phyloP scores from a whole-genome alignment of 2,888 invertebrate species.

The Sthenelais limicola region DNA sequence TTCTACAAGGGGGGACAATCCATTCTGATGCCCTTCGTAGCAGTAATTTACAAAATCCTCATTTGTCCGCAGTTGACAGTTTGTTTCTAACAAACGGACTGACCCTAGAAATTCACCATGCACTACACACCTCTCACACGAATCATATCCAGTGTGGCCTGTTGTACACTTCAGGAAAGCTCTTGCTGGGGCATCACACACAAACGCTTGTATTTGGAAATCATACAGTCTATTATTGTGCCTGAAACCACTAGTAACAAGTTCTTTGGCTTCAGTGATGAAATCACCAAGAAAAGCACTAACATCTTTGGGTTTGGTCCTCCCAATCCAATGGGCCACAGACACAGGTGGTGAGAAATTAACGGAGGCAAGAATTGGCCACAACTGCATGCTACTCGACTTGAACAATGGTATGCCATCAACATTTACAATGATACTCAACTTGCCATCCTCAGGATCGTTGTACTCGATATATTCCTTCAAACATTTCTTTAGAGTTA shows the following conservation, averaged over 20 bases:
- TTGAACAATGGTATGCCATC: constrained; percentile 46
- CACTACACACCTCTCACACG: no score
- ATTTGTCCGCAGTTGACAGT: constrained; percentile 41
- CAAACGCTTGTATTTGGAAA: constrained; percentile 41
- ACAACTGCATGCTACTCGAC: constrained; percentile 34
- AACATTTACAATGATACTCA: constrained; percentile 31
- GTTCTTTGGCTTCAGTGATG: background rate
- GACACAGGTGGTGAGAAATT: constrained; percentile 27
- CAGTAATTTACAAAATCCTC: constrained; percentile 3
- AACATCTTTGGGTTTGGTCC: constrained; percentile 41
- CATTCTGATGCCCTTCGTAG: constrained; percentile 43
- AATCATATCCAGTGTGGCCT: constrained; percentile 43
- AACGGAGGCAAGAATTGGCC: constrained; percentile 37
- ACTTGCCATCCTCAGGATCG: background rate
- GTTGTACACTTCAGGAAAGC: constrained; percentile 47
- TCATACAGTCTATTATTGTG: background rate
- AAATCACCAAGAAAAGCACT: constrained; percentile 42
- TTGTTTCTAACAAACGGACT: constrained; percentile 15
- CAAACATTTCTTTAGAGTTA: constrained; percentile 30
- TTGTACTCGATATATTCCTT: background rate
- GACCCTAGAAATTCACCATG: constrained; percentile 27
- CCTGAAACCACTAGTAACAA: constrained; percentile 22
- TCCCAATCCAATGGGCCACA: constrained; percentile 42
- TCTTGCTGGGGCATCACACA: no score
- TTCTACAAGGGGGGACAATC: constrained; percentile 44